phyloP scores from a whole-genome alignment of 1,140 invertebrate species.

The Leptopilina boulardi region DNA sequence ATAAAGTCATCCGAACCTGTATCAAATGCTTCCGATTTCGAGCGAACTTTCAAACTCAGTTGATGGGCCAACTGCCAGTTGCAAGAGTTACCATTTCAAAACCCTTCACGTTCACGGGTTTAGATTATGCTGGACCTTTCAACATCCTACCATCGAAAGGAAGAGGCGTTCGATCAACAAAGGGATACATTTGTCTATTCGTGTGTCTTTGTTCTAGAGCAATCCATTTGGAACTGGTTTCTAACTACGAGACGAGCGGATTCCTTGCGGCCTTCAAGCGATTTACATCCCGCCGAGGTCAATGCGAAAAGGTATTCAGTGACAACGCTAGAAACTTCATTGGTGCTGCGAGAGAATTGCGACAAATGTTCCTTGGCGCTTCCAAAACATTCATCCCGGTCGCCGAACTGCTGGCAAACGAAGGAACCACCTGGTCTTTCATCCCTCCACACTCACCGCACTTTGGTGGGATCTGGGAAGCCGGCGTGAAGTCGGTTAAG shows the following conservation, averaged over 20 bases:
- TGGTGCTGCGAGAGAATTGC: conserved; percentile 44
- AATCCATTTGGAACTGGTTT: conserved; percentile 65
- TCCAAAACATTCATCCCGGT: not conserved
- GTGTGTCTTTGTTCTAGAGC: conserved; percentile 54
- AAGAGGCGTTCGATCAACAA: no score
- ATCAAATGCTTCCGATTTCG: conserved; percentile 57
- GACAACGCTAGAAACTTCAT: conserved; percentile 62
- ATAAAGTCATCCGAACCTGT: conserved; percentile 54
- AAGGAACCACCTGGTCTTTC: conserved; percentile 43
- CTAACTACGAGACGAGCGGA: conserved; percentile 43
- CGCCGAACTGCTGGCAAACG: not conserved
- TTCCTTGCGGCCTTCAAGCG: conserved; percentile 60
- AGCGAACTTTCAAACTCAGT: conserved; percentile 47
- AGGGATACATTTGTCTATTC: conserved; percentile 49
- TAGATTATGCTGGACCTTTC: no score
- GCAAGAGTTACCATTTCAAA: no score
- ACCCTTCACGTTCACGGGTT: no score
- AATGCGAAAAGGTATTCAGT: conserved; percentile 51
- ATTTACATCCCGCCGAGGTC: conserved; percentile 56
- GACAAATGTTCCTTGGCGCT: not conserved
- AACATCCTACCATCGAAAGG: no score
- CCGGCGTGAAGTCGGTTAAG: conserved; percentile 41
- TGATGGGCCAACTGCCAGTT: no score
- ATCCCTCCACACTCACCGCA: conserved; percentile 48
- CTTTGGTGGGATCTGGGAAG: conserved; percentile 46